Conservation (phyloP, 2,113 vertebrate species). For the Hoplias malabaricus region DNA sequence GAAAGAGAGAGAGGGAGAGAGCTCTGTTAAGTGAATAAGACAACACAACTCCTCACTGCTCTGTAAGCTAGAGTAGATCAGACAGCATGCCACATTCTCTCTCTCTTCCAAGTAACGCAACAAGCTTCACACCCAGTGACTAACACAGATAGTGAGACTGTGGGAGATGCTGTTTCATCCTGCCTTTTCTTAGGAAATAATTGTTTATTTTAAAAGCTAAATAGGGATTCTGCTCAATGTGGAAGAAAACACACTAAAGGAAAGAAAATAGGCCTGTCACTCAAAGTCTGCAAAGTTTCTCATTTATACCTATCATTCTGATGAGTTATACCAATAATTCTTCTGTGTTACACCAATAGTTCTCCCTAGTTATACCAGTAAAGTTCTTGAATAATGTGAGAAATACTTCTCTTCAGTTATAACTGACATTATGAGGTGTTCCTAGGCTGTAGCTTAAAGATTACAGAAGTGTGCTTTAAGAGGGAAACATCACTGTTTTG, state of each 20-base stretch:
- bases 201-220: no score
- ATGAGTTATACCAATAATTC: no score
- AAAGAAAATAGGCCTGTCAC: not conserved
- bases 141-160: not conserved
- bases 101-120: not conserved
- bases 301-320: no score
- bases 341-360: no score
- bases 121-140: not conserved
- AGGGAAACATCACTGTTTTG: no score
- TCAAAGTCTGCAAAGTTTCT: not conserved
- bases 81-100: not conserved
- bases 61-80: constrained; percentile 7
- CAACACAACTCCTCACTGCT: constrained; percentile 5
- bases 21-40: constrained; percentile 1
- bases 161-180: not conserved
- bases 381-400: no score
- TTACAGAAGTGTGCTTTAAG: no score
- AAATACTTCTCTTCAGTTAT: no score
- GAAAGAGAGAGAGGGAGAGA: not conserved
- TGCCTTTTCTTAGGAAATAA: not conserved
- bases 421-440: no score
- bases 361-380: no score
- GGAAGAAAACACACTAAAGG: not conserved
- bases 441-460: no score
- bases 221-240: not conserved